Evolutionary conservation across 2,797 vertebrate species (phyloP), one percentile per base, ranked within the genome.

Genomic region (Sparus aurata): DNA sequence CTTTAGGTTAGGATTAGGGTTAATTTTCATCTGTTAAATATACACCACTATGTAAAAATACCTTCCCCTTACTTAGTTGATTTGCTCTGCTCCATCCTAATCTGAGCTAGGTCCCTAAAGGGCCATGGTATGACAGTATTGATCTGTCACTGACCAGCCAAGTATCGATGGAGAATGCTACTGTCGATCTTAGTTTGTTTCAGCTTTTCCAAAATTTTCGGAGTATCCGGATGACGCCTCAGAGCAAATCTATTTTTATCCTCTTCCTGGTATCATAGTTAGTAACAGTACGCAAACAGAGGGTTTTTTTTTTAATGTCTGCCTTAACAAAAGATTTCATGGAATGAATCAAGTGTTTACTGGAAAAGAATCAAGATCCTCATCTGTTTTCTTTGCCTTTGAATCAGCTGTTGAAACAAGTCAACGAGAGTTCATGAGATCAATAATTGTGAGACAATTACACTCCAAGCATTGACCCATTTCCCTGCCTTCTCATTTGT

Each of bases 381-480:
- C 23, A 2, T 59, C 18, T 5, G 20, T 16, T 72, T 73, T 54
- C 25, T 61, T 70, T 43, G 25, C 2, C 5, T 70, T 69, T 38
- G 23, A 17, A 77, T 65, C 45, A 58, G 45, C 50, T 59, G 59
- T 2, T 43, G 25, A 25, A 67, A 66, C 0, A 63, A 62, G 66
- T 79, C 69, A 71, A 8, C 3, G 4, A 64, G 57, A 73, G 64
- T 73, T 84, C 23, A 69, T 54, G 30, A 64, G 72, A 89, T 81
- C 80, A 81, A 78, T 79, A 66, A 61, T n/a, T 58, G 34, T 22
- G n/a, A 10, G 66, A 62, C 54, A 77, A 72, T 76, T 22, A 80
- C 45, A 61, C 41, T 50, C 38, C 17, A 43, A 69, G 27, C 55
- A n/a, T 20, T 73, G 87, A 72, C 74, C 70, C 61, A 86, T 67